phyloP scores from a whole-genome alignment of 1,140 invertebrate species.

The Calosoma granatense region DNA sequence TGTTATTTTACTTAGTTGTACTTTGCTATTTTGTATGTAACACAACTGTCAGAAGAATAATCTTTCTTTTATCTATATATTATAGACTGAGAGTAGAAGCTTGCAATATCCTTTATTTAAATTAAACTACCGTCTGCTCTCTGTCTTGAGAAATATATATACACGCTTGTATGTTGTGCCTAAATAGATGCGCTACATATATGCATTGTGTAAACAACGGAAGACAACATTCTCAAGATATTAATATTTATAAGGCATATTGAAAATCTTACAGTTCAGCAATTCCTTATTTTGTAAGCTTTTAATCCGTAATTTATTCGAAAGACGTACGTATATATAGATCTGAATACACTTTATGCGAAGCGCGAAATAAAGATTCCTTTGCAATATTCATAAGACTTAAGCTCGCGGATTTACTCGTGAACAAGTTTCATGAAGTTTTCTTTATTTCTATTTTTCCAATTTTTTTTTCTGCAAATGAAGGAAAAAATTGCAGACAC shows the following conservation, averaged over 20 bases:
- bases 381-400: slow-evolving; percentile 5
- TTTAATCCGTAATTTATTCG: slow-evolving; percentile 13
- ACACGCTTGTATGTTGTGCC: too few relatives aligned
- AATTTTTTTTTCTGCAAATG: neutral
- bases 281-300: slow-evolving; percentile 8
- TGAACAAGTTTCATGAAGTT: neutral
- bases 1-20: too few relatives aligned
- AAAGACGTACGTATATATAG: slow-evolving; percentile 8
- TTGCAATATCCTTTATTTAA: too few relatives aligned
- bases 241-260: slow-evolving; percentile 6
- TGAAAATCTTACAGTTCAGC: slow-evolving; percentile 5
- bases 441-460: neutral
- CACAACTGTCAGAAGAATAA: too few relatives aligned
- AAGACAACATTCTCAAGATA: too few relatives aligned
- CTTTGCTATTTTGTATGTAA: too few relatives aligned
- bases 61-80: too few relatives aligned
- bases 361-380: neutral
- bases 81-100: too few relatives aligned
- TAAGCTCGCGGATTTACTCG: neutral
- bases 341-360: slow-evolving; percentile 11
- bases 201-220: neutral
- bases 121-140: too few relatives aligned
- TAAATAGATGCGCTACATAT: neutral
- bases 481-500: neutral
- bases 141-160: too few relatives aligned